A percentile compares a stretch with the other conserved stretches of the same genome.
These are phyloP conservation scores for Trogon melanurus DNA, from an alignment of 2,113 vertebrate species.

Conservation along the genomic window DNA sequence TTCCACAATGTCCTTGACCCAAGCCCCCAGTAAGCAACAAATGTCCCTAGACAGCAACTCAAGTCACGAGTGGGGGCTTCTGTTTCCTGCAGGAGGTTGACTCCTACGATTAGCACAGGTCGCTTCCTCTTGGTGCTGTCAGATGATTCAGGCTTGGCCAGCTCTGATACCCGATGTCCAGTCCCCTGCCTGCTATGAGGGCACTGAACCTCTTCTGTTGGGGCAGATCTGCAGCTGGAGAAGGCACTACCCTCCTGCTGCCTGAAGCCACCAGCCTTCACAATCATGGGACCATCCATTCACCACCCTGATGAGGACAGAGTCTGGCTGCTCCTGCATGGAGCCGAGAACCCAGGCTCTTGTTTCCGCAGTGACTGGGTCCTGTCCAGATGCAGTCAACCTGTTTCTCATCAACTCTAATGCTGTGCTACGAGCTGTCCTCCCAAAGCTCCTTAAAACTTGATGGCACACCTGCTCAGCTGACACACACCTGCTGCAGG, in stretches of 20 bases:
- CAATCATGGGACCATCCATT: not conserved
- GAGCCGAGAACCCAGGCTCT: not conserved
- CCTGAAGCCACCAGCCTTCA: not conserved
- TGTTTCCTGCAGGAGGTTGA: not conserved
- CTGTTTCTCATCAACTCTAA: not conserved
- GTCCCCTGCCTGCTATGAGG: not conserved
- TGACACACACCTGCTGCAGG: not conserved
- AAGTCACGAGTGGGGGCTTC: not conserved
- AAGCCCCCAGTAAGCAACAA: not conserved
- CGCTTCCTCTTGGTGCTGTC: too few relatives aligned
- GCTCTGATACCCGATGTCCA: not conserved
- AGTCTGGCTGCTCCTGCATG: not conserved
- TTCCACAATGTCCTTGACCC: not conserved
- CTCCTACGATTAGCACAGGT: fast-evolving
- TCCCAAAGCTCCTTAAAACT: not conserved
- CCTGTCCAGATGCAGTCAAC: not conserved
- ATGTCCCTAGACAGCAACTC: not conserved
- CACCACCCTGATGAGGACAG: not conserved
- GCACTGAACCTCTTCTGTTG: not conserved
- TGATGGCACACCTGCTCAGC: not conserved
- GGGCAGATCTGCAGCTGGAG: not conserved
- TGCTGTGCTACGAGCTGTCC: not conserved
- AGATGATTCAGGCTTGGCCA: not conserved
- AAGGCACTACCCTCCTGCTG: not conserved
- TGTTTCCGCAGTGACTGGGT: not conserved